These are phyloP conservation scores for Phainopepla nitens DNA, from an alignment of 2,113 vertebrate species.

Conservation along the genomic window DNA sequence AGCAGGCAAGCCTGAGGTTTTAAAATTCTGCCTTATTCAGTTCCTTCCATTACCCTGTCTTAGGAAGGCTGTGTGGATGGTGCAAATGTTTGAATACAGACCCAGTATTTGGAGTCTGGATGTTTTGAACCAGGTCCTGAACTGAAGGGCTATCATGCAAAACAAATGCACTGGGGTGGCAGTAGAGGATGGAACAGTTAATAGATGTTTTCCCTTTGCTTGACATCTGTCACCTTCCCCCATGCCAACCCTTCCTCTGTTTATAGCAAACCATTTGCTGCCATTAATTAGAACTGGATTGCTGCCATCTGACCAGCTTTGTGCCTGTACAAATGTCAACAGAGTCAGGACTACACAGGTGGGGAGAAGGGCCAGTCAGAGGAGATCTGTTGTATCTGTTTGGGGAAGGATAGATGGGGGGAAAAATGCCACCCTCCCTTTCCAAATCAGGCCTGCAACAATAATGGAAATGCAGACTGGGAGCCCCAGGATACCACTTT, in stretches of 20 bases:
- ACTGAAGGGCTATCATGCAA: neutral
- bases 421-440: neutral
- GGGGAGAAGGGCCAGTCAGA: neutral
- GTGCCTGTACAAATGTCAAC: neutral
- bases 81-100: neutral
- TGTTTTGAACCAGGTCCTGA: neutral
- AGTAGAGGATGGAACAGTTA: neutral
- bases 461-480: neutral
- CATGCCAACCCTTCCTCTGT: constrained; percentile 17
- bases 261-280: constrained; percentile 46
- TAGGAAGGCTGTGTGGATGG: neutral
- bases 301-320: constrained; percentile 33
- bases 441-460: neutral
- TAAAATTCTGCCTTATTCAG: neutral
- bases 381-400: neutral
- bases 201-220: constrained; percentile 42
- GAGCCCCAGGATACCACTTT: constrained; percentile 45
- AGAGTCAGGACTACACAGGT: neutral
- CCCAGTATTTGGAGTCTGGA: accelerated
- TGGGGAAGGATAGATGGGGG: neutral
- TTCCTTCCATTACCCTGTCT: neutral
- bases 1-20: neutral
- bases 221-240: constrained; percentile 44
- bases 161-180: neutral
- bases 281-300: constrained; percentile 32